Evolutionary conservation across 2,797 vertebrate species (phyloP).

Genomic region (Hippocampus kuda): DNA sequence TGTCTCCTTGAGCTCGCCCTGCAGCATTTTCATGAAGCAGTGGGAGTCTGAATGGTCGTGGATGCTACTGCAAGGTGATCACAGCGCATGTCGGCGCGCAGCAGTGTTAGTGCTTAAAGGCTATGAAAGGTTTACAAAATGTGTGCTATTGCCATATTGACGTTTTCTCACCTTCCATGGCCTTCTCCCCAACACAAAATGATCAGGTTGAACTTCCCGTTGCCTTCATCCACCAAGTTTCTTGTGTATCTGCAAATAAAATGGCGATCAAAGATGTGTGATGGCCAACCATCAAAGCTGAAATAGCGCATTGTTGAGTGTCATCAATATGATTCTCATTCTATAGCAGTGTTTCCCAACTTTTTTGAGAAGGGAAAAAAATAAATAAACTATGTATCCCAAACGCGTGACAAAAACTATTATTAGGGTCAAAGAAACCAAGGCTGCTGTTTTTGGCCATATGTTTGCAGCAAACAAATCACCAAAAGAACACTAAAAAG

Average conservation of each 20-base stretch:
- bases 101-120: neutral
- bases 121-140: neutral
- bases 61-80: conserved; percentile 80
- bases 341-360: too few species aligned
- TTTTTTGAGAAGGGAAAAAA: too few species aligned
- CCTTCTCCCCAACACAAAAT: conserved; percentile 98
- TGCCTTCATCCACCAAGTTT: conserved; percentile 90
- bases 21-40: conserved; percentile 96
- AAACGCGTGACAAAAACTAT: too few species aligned
- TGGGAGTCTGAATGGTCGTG: conserved; percentile 94
- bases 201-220: conserved; percentile 95
- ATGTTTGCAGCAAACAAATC: too few species aligned
- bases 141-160: neutral
- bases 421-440: too few species aligned
- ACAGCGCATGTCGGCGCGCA: conserved; percentile 24
- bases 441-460: too few species aligned
- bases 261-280: neutral
- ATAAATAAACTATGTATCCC: too few species aligned
- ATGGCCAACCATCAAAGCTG: neutral
- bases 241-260: conserved; percentile 79
- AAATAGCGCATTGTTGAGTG: neutral
- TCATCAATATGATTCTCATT: too few species aligned
- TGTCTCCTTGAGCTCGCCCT: conserved; percentile 93
- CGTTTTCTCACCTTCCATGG: conserved; percentile 81
- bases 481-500: too few species aligned